These are phyloP conservation scores for Pelobates fuscus DNA, from an alignment of 2,113 vertebrate genomes.

Conservation along the genomic window DNA sequence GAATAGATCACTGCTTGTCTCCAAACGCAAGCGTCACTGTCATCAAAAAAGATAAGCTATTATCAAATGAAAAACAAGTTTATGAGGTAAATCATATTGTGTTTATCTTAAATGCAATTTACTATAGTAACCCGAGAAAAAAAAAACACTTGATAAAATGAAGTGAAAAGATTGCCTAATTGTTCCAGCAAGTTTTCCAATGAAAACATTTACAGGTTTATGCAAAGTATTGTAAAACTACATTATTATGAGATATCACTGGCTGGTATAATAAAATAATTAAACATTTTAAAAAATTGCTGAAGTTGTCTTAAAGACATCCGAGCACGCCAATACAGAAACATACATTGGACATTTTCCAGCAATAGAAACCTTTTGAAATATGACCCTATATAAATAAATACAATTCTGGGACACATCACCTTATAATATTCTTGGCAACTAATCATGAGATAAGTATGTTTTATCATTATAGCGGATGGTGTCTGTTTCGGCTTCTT, in stretches of 20 bases:
- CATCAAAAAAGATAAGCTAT: too few relatives aligned
- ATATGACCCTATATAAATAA: conserved; percentile 24
- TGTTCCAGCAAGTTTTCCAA: not conserved
- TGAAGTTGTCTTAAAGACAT: not conserved
- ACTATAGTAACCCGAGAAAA: too few relatives aligned
- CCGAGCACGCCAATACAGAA: not conserved
- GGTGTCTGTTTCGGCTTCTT: not conserved
- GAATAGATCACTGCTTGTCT: too few relatives aligned
- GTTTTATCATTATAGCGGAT: conserved; percentile 5
- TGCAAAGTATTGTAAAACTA: not conserved
- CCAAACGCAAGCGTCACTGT: too few relatives aligned
- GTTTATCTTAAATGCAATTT: too few relatives aligned
- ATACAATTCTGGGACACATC: conserved; percentile 12
- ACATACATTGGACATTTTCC: not conserved
- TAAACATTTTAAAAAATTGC: conserved; percentile 13
- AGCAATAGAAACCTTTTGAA: conserved; percentile 21
- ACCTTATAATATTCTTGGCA: conserved; percentile 28
- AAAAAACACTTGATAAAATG: not conserved
- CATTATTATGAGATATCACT: not conserved
- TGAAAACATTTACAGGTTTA: not conserved
- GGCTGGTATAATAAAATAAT: too few relatives aligned
- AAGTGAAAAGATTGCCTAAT: too few relatives aligned
- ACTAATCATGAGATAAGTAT: conserved; percentile 28
- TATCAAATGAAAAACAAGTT: too few relatives aligned
- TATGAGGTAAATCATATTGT: too few relatives aligned